Evolutionary conservation across 2,797 vertebrate species (phyloP).

Genomic region (Cuniculus paca): DNA sequence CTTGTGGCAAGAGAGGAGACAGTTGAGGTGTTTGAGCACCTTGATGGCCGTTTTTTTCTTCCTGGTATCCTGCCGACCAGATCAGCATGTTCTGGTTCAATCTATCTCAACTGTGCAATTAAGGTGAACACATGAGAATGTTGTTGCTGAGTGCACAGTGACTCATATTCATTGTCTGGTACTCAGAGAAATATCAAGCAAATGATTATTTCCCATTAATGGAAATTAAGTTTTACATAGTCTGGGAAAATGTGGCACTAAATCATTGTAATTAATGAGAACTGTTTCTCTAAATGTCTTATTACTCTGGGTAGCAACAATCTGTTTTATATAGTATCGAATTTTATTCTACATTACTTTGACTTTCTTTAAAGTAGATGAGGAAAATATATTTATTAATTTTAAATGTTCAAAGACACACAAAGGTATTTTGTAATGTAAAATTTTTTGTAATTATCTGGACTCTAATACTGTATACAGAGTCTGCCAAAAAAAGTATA

Average conservation of each 20-base stretch:
- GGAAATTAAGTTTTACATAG: constrained; percentile 12
- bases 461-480: not conserved
- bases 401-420: constrained; percentile 9
- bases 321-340: not conserved
- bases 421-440: not conserved
- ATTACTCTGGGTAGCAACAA: not conserved
- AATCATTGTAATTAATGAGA: not conserved
- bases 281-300: not conserved
- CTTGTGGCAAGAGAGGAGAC: constrained; percentile 61
- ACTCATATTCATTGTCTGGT: constrained; percentile 38
- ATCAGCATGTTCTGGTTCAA: constrained; percentile 58
- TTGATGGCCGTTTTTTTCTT: constrained; percentile 66
- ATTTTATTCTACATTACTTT: constrained; percentile 19
- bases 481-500: not conserved
- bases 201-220: constrained; percentile 51
- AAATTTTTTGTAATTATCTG: constrained; percentile 31
- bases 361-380: not conserved
- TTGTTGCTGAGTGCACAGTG: not conserved
- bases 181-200: constrained; percentile 45
- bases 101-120: constrained; percentile 46
- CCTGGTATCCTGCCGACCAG: constrained; percentile 61
- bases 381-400: not conserved
- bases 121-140: constrained; percentile 8
- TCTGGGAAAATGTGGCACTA: not conserved
- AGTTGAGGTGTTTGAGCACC: constrained; percentile 14